Evolutionary conservation across 2,888 invertebrate species (phyloP).

Genomic region (Thelaira solivaga): DNA sequence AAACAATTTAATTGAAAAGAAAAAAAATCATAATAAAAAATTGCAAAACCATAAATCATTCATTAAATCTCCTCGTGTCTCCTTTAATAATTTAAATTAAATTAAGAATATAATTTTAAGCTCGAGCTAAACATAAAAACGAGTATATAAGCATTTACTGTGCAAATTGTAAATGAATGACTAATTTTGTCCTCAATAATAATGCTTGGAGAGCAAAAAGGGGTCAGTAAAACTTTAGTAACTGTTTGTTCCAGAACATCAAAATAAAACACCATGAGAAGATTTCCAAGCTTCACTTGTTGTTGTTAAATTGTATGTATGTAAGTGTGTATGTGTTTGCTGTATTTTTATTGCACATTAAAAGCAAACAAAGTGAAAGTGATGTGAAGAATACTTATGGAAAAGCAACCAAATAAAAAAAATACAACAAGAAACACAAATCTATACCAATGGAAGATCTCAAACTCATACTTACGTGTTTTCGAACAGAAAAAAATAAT

Average conservation of each 20-base stretch:
- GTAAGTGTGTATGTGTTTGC: conserved; percentile 2
- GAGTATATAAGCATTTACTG: conserved; percentile 9
- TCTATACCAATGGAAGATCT: conserved; percentile 1
- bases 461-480: background rate
- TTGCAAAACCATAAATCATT: too few relatives aligned
- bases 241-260: conserved; percentile 48
- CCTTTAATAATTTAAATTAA: background rate
- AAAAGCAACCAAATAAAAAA: background rate
- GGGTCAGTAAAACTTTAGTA: conserved; percentile 53
- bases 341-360: conserved; percentile 26
- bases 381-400: conserved; percentile 47
- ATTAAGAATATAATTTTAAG: background rate
- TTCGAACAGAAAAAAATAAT: too few relatives aligned
- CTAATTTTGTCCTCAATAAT: conserved; percentile 46
- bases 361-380: conserved; percentile 57
- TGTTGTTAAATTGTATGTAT: background rate
- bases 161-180: conserved; percentile 23
- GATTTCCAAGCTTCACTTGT: conserved; percentile 42
- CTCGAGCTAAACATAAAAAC: conserved; percentile 8
- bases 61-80: too few relatives aligned
- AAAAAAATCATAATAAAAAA: too few relatives aligned
- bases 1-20: too few relatives aligned
- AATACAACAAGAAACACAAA: background rate
- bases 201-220: conserved; percentile 1
- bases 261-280: conserved; percentile 39